Base-by-base conservation (phyloP, 2,888 invertebrate genomes). In the Volucella inflata region DNA sequence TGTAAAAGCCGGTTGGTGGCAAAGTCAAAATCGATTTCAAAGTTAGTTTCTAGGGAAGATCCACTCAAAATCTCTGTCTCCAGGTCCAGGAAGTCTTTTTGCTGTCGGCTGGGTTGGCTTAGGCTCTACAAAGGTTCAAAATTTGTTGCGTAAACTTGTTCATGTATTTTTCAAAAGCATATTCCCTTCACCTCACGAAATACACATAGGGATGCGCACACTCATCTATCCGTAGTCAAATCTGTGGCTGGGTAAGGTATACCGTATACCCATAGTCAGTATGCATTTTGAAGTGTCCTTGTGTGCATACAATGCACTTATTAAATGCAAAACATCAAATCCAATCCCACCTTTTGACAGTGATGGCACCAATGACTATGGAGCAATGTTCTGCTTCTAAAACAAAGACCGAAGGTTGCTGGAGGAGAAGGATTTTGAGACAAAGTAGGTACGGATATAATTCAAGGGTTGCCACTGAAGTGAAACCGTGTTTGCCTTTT, bases 301-400 rank as follows among this genome's bases (percentile, higher is more conserved):
- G 74, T 68, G 68, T 72, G 50, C 57, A 74, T 44, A 78, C 78
- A 83, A 83, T 78, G 79, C 74, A 78, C 57, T 74, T 83, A 83
- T 74, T 79, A 74, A 79, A 68, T 83, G 74, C 67, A 62, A 67
- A 53, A 60, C 44, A 68, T 30, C 30, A 30, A 6, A 30, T 30
- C 30, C 6, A 30, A 30, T 30, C 30, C 6, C 30, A 30, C 30
- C 30, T 30, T 30, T 30, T 30, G 51, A 51, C 42, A 40, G 42
- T 71, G 51, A 64, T 71, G 76, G 10, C 30, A 46, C 40, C 55
- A 17, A 10, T 17, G n/a, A 8, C 36, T 12, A 48, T 42, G 3
- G 14, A 38, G 11, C 12, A 8, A 2, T 12, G 38, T 12, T 9
- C 50, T 8, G n/a, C 36, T n/a, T 36, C n/a, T 6, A 2, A 1